phyloP scores from a whole-genome alignment of 2,113 vertebrate genomes.

The Eonycteris spelaea region DNA sequence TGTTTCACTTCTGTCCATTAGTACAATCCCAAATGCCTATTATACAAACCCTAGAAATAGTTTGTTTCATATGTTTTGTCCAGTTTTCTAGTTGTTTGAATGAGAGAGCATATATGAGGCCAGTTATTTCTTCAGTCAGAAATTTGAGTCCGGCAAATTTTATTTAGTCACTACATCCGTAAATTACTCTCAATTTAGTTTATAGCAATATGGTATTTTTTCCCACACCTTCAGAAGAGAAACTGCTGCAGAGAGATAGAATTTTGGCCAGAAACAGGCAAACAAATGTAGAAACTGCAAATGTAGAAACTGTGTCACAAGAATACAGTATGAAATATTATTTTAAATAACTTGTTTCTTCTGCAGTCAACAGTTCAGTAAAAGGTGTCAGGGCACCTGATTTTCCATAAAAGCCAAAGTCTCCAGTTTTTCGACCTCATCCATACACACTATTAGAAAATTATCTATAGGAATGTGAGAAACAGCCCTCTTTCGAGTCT shows the following conservation, averaged over 20 bases:
- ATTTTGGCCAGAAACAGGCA: background rate
- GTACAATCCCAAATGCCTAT: background rate
- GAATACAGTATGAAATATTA: background rate
- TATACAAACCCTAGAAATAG: background rate
- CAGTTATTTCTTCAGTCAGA: background rate
- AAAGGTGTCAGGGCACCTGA: background rate
- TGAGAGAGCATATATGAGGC: background rate
- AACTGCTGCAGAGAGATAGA: background rate
- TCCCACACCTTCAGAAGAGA: background rate
- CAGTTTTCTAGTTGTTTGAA: background rate
- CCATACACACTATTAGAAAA: background rate
- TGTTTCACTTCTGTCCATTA: background rate
- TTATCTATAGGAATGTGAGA: background rate
- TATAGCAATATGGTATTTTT: background rate
- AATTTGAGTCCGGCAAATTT: background rate
- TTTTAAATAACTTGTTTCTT: background rate
- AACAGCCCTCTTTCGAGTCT: background rate
- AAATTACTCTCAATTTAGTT: background rate
- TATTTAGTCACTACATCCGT: background rate
- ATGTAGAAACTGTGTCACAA: background rate
- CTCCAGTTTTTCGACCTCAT: background rate
- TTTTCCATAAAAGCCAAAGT: background rate
- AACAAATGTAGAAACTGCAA: background rate
- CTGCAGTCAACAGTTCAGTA: background rate
- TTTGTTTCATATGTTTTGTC: background rate